Evolutionary conservation across 2,888 invertebrate genomes (phyloP), one percentile per base, ranked within the genome.

Genomic region (Charanyca ferruginea): DNA sequence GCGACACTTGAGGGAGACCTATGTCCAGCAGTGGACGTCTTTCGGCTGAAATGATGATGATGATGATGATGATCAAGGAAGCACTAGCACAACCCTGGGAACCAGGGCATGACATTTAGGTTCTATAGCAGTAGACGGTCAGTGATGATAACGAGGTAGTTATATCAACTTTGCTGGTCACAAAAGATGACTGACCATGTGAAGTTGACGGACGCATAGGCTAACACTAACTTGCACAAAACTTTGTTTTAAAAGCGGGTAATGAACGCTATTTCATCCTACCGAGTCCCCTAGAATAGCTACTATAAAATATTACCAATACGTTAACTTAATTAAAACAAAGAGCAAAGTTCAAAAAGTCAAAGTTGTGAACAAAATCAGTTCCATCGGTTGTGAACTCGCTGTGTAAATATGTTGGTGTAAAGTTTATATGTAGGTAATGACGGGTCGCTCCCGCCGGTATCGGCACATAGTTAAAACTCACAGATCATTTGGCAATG

Each of bases 401-500:
- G 22, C 20, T 41, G 28, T 70, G 59, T 66, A 57, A 75, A 73
- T 73, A 73, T 60, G 62, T 67, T 59, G 42, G 51, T 57, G 18
- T 22, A 32, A 77, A 75, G 62, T 78, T 74, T 38, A 65, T 53
- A 64, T 41, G 53, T 51, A 61, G 71, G 63, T 79, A 71, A 80
- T 77, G 78, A 68, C 60, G 71, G 67, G 58, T n/a, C 58, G 51
- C 53, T 20, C 53, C 69, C 69, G 18, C 55, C 57, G 71, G 63
- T 73, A 77, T 82, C 71, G 68, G 70, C 70, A 73, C 69, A 70
- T 73, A 84, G 83, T 85, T 83, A 79, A 82, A 85, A 85, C 85
- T 89, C 88, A 85, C 91, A 90, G 90, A 92, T 92, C 92, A 92
- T 92, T 93, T 91, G 90, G 90, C 91, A 90, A 89, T 88, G 81